Evolutionary conservation across 2,888 invertebrate species (phyloP).

Genomic region (Dioctria linearis): DNA sequence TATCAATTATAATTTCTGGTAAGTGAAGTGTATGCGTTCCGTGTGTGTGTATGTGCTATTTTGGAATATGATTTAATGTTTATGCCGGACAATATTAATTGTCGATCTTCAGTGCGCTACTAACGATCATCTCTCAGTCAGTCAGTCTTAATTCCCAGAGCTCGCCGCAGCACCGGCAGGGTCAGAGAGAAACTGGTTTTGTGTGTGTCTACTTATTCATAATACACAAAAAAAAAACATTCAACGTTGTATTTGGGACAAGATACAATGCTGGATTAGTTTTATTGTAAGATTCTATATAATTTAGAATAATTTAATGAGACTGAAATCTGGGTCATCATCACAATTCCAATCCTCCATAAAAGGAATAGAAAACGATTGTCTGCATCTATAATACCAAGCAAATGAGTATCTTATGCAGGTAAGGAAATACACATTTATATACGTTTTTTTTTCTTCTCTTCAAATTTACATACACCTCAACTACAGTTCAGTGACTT

Average conservation of each 20-base stretch:
- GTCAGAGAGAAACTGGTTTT: constrained; percentile 19
- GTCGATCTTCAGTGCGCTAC: neutral
- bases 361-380: neutral
- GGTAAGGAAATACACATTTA: constrained; percentile 34
- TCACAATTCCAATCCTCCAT: neutral
- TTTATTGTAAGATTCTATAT: constrained; percentile 6
- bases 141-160: neutral
- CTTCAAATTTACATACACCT: constrained; percentile 31
- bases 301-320: neutral
- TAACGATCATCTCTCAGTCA: constrained; percentile 5
- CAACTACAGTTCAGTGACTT: constrained; percentile 34
- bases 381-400: neutral
- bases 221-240: neutral
- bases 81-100: neutral
- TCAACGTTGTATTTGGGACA: neutral
- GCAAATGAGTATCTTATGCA: constrained; percentile 42
- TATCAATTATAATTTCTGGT: neutral
- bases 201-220: constrained; percentile 1
- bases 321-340: constrained; percentile 36
- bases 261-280: constrained; percentile 33
- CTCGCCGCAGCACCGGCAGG: neutral
- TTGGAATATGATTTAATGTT: constrained; percentile 16
- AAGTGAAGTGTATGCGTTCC: neutral
- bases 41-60: neutral
- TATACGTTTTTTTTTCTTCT: constrained; percentile 6